Evolutionary conservation across 2,797 vertebrate species (phyloP).

Genomic region (Sebastes vulpes): DNA sequence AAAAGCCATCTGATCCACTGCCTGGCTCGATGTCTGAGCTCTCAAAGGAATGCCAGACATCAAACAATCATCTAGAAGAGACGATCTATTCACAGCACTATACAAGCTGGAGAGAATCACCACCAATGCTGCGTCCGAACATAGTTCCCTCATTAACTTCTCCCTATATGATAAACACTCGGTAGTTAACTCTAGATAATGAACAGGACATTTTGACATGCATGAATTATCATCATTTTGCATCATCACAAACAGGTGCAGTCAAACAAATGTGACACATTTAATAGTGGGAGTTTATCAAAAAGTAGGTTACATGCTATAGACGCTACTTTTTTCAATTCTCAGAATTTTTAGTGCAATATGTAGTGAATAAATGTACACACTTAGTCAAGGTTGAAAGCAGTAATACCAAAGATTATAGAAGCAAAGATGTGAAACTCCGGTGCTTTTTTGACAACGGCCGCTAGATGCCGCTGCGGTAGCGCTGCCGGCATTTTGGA

Average conservation of each 20-base stretch:
- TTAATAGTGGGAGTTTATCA: neutral
- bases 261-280: neutral
- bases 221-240: neutral
- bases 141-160: neutral
- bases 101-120: neutral
- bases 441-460: too few species aligned
- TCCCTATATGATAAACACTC: neutral
- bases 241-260: neutral
- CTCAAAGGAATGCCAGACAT: neutral
- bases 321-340: neutral
- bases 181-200: neutral
- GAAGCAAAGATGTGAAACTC: too few species aligned
- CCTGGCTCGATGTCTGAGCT: neutral
- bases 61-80: neutral
- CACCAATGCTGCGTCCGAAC: neutral
- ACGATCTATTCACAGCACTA: neutral
- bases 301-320: neutral
- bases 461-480: too few species aligned
- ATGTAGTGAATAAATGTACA: neutral
- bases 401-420: too few species aligned
- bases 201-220: neutral
- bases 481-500: too few species aligned
- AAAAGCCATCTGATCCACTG: slow-evolving; percentile 12
- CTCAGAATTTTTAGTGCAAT: neutral
- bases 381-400: too few species aligned